Conservation (phyloP, 2,113 vertebrate genomes). For the Eurypyga helias region DNA sequence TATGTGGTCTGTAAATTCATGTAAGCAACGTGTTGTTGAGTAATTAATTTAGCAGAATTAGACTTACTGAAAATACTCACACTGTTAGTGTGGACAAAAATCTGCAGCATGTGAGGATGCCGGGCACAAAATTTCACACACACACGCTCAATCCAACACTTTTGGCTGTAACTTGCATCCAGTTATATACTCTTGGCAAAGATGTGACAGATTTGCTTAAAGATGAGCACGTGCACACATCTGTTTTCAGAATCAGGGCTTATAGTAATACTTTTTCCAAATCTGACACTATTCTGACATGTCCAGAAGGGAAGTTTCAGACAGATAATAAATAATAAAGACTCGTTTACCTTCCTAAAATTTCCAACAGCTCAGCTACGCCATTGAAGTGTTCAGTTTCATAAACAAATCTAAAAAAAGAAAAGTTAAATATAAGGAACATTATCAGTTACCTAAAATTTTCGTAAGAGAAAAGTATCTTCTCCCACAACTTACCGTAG, state of each 20-base stretch:
- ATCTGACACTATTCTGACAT: background rate
- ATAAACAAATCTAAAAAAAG: constrained; percentile 95
- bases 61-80: background rate
- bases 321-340: background rate
- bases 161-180: background rate
- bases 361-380: constrained; percentile 99
- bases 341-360: constrained; percentile 93
- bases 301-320: background rate
- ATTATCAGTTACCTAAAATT: background rate
- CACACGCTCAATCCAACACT: background rate
- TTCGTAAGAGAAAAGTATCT: background rate
- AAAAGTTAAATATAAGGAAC: constrained; percentile 8
- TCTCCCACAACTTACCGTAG: constrained; percentile 89
- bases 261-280: background rate
- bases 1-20: background rate
- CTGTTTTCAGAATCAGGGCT: constrained; percentile 5
- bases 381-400: constrained; percentile 99
- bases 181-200: background rate
- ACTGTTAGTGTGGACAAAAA: background rate
- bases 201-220: background rate
- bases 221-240: background rate
- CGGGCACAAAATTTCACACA: background rate
- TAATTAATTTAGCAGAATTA: background rate
- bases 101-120: background rate
- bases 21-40: background rate